Evolutionary conservation across 2,113 vertebrate genomes (phyloP).

Genomic region (Brachionichthys hirsutus): DNA sequence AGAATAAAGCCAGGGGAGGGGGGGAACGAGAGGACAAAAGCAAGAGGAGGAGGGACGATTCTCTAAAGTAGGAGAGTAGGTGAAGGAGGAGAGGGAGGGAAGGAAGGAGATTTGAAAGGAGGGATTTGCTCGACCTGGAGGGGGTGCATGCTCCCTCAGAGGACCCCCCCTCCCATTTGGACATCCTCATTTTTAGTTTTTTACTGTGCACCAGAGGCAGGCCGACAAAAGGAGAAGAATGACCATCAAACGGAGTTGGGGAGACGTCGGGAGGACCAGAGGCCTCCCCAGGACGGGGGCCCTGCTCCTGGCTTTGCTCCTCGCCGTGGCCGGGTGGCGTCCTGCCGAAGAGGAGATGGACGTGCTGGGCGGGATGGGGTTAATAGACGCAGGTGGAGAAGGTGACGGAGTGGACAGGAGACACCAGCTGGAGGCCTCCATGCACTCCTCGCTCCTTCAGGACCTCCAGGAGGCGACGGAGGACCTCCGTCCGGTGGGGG

Average conservation of each 20-base stretch:
- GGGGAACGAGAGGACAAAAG: conserved; percentile 27
- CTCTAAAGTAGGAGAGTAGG: conserved; percentile 10
- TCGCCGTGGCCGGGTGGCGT: conserved; percentile 65
- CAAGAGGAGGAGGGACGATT: conserved; percentile 19
- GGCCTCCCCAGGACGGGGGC: conserved; percentile 66
- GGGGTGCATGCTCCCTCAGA: conserved; percentile 69
- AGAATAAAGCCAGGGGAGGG: conserved; percentile 30
- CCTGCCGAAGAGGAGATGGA: conserved; percentile 51
- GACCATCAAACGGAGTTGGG: conserved; percentile 52
- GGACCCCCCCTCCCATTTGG: conserved; percentile 32
- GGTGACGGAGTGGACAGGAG: conserved; percentile 59
- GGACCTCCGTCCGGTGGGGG: conserved; percentile 6
- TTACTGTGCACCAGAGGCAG: conserved; percentile 34
- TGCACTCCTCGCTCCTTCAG: conserved; percentile 82
- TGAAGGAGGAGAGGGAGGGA: too few relatives aligned
- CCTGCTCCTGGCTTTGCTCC: conserved; percentile 70
- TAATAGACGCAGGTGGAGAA: conserved; percentile 33
- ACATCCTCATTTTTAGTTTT: conserved; percentile 46
- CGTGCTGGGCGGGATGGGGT: conserved; percentile 74
- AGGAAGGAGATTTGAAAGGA: conserved; percentile 55
- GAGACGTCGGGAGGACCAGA: too few relatives aligned
- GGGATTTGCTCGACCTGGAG: conserved; percentile 55
- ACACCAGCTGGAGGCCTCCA: conserved; percentile 88
- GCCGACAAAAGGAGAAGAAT: conserved; percentile 66
- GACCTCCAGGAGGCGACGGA: conserved; percentile 76